Evolutionary conservation across 2,888 invertebrate species (phyloP), one percentile per base, ranked within the genome.

Genomic region (Drosophila multiciliata): DNA sequence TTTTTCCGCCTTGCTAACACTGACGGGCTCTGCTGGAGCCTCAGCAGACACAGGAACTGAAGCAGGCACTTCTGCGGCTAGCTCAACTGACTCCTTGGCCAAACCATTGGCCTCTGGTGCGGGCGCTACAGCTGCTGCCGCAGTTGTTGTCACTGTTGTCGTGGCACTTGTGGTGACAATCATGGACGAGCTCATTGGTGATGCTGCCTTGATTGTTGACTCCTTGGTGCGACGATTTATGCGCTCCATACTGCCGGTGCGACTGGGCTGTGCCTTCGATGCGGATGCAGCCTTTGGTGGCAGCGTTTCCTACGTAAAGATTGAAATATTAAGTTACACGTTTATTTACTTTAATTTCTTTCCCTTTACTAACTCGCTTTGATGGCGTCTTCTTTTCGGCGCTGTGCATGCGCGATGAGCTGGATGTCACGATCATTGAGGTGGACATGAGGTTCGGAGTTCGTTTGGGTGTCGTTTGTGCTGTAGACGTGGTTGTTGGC

Each of bases 391-490:
- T 92, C 73, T 90, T 92, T 75, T 93, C 93, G 42, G 90, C 91
- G 57, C 91, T 92, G 66, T 84, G 89, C 58, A 91, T 72, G 64
- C 92, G 91, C 64, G 91, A 70, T 69, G 92, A 89, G 66, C 87
- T 91, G 52, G 91, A 91, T 76, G 91, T 91, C 65, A 91, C 91
- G 78, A 92, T 91, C 76, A 91, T 77, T 76, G 93, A 92, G 74
- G 91, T 92, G 71, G 92, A 90, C 91, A 92, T 92, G 72, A 91
- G 83, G 82, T 92, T 91, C 70, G 86, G 83, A 81, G 91, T 87
- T 89, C 93, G 92, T 91, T 93, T 92, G 82, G 93, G 93, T 66
- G 94, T 93, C 70, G 94, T 93, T 91, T 92, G 92, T 91, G 90
- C 91, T 90, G 89, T 90, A 79, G 77, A 81, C 78, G 83, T 85